These are phyloP conservation scores for Limnodromus scolopaceus DNA, from an alignment of 2,797 vertebrate genomes.

Conservation along the genomic window DNA sequence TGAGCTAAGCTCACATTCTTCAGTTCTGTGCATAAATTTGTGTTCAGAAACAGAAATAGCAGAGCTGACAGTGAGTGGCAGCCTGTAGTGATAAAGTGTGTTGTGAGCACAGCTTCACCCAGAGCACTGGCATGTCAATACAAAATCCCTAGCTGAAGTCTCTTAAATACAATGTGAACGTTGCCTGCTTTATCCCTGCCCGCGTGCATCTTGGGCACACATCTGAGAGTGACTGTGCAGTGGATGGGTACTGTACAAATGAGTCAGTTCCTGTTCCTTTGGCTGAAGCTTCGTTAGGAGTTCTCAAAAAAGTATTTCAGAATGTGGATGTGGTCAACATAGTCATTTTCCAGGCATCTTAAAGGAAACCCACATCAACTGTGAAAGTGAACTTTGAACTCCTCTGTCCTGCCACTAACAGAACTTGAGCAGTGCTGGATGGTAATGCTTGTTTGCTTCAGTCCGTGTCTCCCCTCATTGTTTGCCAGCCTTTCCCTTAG, in stretches of 20 bases:
- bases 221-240: constrained; percentile 81
- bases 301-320: constrained; percentile 88
- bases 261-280: constrained; percentile 93
- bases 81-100: background rate
- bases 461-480: background rate
- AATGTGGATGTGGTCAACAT: constrained; percentile 96
- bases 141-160: background rate
- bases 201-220: constrained; percentile 50
- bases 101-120: background rate
- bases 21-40: background rate
- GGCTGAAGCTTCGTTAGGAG: constrained; percentile 86
- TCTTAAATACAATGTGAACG: background rate
- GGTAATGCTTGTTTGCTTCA: background rate
- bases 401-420: constrained; percentile 83
- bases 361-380: constrained; percentile 99
- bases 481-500: background rate
- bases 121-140: accelerated
- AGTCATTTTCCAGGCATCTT: constrained; percentile 97
- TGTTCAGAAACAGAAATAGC: background rate
- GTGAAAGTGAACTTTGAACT: constrained; percentile 85
- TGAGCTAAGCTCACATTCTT: background rate
- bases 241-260: constrained; percentile 82
- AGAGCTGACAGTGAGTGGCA: background rate
- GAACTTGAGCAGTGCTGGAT: background rate
- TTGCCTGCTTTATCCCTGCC: constrained; percentile 56